Evolutionary conservation across 2,113 vertebrate species (phyloP), one percentile per base, ranked within the genome.

Genomic region (Catagonus wagneri): DNA sequence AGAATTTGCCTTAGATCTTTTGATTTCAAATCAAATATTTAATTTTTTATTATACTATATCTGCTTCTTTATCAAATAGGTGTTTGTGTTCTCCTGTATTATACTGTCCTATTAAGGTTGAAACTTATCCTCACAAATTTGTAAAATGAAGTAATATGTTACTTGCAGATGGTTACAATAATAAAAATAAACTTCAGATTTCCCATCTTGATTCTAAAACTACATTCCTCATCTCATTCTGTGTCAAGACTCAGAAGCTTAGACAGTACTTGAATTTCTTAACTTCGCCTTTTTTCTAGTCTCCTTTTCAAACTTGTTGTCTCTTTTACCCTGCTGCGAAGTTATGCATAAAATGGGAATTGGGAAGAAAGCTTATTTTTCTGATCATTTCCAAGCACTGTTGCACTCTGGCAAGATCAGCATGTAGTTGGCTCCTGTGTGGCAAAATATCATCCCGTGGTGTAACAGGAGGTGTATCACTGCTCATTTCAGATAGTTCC

Each of bases 111-210:
- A 17, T 39, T 72, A 23, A 90, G n/a, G 23, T 60, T 68, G 39
- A 71, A 90, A 68, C 32, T 74, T n/a, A 93, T 15, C 27, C 23
- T 54, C 22, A 80, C 14, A 71, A 68, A 66, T 71, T 74, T 84
- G 19, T 87, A 15, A 78, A 86, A 32, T 81, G 27, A 16, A 90
- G 27, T 94, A 34, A 58, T 83, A 69, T 10, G 54, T 54, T 74
- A 61, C 16, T 94, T 89, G 4, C 32, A 89, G 44, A 66, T 85
- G 86, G 13, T 80, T 34, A 71, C 14, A 85, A 0, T 86, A 74
- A 63, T 58, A 79, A 92, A 89, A 96, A 68, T 86, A 66, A 90
- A 93, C 83, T 89, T 92, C 12, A 58, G 6, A 71, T 79, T 95
- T 72, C 27, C 29, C 63, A 39, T 86, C 13, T 74, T 60, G 25